These are phyloP conservation scores for Vesta saturnalis DNA, from an alignment of 2,888 invertebrate species.

Conservation along the genomic window DNA sequence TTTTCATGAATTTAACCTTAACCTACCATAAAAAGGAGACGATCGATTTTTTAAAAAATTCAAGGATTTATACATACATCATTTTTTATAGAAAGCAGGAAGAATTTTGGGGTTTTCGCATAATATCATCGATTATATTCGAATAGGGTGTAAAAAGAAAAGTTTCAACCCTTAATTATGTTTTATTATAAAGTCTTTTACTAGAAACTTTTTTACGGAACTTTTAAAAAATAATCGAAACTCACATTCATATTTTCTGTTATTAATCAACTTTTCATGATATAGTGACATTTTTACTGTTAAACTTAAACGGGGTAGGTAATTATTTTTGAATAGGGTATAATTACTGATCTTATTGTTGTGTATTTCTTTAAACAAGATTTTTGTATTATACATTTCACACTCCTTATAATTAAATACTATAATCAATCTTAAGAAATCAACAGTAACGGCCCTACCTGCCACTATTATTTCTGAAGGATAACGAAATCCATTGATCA, in stretches of 20 bases:
- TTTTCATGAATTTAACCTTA: slow-evolving; percentile 35
- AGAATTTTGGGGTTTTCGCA: not conserved
- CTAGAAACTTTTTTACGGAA: no score
- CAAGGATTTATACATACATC: not conserved
- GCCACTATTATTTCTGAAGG: not conserved
- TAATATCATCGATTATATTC: no score
- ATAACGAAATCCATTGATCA: no score
- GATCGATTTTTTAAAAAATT: slow-evolving; percentile 16
- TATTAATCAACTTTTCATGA: not conserved
- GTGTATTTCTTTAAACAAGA: not conserved
- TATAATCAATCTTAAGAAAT: not conserved
- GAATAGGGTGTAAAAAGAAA: no score
- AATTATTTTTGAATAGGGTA: not conserved
- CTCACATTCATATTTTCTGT: not conserved
- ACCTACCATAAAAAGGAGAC: slow-evolving; percentile 30
- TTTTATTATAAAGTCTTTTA: no score
- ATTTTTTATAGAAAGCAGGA: not conserved
- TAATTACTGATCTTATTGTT: not conserved
- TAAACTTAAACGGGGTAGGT: no score
- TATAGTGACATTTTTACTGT: not conserved
- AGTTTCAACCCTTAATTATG: no score
- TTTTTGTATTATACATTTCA: not conserved
- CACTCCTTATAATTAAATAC: not conserved
- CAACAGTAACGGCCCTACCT: not conserved
- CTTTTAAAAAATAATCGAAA: no score